phyloP scores from a whole-genome alignment of 2,113 vertebrate species.

The Lethenteron reissneri region DNA sequence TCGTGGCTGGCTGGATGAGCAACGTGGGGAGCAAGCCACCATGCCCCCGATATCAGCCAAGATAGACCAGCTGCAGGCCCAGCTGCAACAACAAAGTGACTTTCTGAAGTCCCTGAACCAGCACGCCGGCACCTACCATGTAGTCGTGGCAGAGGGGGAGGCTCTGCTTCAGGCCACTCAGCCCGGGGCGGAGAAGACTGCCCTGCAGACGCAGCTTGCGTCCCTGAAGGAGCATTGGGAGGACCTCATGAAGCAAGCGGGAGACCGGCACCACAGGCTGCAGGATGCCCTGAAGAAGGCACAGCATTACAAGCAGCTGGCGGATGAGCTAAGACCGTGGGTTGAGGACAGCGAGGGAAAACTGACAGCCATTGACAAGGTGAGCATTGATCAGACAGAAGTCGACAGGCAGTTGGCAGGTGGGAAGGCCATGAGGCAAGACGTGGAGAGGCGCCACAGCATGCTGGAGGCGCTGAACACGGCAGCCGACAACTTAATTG shows the following conservation, averaged over 20 bases:
- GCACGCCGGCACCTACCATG: constrained; percentile 75
- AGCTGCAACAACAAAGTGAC: constrained; percentile 57
- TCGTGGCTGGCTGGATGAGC: constrained; percentile 58
- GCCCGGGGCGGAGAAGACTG: constrained; percentile 44
- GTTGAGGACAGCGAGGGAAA: constrained; percentile 43
- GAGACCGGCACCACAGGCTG: constrained; percentile 34
- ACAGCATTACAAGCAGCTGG: constrained; percentile 49
- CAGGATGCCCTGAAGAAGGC: constrained; percentile 56
- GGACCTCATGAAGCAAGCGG: constrained; percentile 33
- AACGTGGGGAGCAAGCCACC: constrained; percentile 26
- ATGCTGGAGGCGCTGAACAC: constrained; percentile 57
- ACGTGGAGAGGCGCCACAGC: constrained; percentile 57
- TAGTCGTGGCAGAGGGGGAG: constrained; percentile 58
- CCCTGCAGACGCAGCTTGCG: constrained; percentile 43
- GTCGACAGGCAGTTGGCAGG: constrained; percentile 52
- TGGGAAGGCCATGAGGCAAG: constrained; percentile 38
- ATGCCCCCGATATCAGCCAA: constrained; percentile 45
- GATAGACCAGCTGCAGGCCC: constrained; percentile 36
- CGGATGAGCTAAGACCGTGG: constrained; percentile 50
- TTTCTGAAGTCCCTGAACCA: constrained; percentile 62
- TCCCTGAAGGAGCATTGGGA: constrained; percentile 63
- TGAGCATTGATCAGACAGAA: constrained; percentile 39
- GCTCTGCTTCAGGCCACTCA: constrained; percentile 51
- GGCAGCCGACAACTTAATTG: constrained; percentile 58
- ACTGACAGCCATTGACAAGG: constrained; percentile 30